phyloP scores from a whole-genome alignment of 2,888 invertebrate species.

The Orthonychiurus folsomi region DNA sequence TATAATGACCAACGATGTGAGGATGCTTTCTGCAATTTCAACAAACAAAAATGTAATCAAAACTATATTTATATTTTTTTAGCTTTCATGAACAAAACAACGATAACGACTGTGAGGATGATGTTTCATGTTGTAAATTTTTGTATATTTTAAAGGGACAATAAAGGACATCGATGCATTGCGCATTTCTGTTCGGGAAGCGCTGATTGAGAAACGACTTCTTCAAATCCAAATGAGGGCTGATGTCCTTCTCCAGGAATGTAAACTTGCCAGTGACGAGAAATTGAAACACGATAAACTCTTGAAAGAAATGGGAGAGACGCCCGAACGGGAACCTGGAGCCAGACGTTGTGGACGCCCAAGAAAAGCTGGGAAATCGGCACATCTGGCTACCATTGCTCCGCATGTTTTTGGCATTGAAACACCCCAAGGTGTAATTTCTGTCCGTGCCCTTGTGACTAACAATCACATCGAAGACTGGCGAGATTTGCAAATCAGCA shows the following conservation, averaged over 20 bases:
- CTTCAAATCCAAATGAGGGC: conserved; percentile 15
- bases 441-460: background rate
- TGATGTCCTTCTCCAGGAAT: conserved; percentile 18
- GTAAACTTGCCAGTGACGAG: conserved; percentile 13
- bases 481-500: background rate
- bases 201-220: conserved; percentile 13
- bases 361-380: background rate
- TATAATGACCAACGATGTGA: background rate
- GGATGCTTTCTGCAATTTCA: conserved; percentile 20
- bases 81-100: too few relatives aligned
- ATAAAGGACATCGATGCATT: conserved; percentile 26
- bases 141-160: conserved; percentile 26
- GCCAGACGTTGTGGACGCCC: too few relatives aligned
- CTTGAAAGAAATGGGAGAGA: background rate
- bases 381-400: background rate
- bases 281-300: background rate
- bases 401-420: background rate
- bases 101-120: background rate
- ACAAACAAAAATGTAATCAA: conserved; percentile 34
- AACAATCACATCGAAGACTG: background rate
- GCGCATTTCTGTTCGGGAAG: conserved; percentile 24
- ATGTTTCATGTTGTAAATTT: too few relatives aligned
- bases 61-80: background rate
- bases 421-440: background rate
- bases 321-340: background rate